phyloP scores from a whole-genome alignment of 2,888 invertebrate genomes.

The Drosophila affinis region DNA sequence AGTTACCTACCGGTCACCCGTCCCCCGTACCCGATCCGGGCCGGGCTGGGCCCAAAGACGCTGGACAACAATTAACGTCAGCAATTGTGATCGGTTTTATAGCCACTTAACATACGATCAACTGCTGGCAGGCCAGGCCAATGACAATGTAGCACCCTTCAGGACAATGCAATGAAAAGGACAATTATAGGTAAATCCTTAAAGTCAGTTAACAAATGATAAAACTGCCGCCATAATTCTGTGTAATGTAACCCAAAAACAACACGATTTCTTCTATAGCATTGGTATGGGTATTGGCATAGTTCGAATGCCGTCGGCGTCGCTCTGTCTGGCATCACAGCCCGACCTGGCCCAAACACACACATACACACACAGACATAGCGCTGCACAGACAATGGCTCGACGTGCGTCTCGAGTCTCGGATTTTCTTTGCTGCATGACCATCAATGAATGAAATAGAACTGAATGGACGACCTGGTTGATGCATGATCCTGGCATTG shows the following conservation, averaged over 20 bases:
- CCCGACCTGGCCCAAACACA: slow-evolving; percentile 29
- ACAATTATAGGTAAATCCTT: slow-evolving; percentile 74
- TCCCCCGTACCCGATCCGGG: background rate
- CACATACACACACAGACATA: slow-evolving; percentile 25
- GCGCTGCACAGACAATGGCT: slow-evolving; percentile 52
- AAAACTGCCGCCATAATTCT: slow-evolving; percentile 75
- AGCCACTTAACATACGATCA: slow-evolving; percentile 82
- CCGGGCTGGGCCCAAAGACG: slow-evolving; percentile 17
- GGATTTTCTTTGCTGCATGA: slow-evolving; percentile 48
- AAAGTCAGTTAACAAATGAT: slow-evolving; percentile 72
- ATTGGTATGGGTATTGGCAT: background rate
- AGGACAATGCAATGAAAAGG: slow-evolving; percentile 71
- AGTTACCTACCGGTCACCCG: background rate
- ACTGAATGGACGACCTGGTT: slow-evolving; percentile 58
- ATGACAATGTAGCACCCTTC: slow-evolving; percentile 38
- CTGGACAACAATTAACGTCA: slow-evolving; percentile 70
- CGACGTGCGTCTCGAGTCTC: slow-evolving; percentile 60
- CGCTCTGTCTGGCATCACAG: slow-evolving; percentile 56
- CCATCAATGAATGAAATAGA: slow-evolving; percentile 48
- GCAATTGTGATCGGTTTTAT: slow-evolving; percentile 74
- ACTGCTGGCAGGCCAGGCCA: slow-evolving; percentile 59
- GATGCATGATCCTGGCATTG: slow-evolving; percentile 59
- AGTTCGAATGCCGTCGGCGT: slow-evolving; percentile 46
- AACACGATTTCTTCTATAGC: background rate
- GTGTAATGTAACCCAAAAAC: slow-evolving; percentile 71